A percentile compares a stretch with the other conserved stretches of the same genome.
These are phyloP conservation scores for Sturnira hondurensis DNA, from an alignment of 2,113 vertebrate genomes.

Conservation along the genomic window DNA sequence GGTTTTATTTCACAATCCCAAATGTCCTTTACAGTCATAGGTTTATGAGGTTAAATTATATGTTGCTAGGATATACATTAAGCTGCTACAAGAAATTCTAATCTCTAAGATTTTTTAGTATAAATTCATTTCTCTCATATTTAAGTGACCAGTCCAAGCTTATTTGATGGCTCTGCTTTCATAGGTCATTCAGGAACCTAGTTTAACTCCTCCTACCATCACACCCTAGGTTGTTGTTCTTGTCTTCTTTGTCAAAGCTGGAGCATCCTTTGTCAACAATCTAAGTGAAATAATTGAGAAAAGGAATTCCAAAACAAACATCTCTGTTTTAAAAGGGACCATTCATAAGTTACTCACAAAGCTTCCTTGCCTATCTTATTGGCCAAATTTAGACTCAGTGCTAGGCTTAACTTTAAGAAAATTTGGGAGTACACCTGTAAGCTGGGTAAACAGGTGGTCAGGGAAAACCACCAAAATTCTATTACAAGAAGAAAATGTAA, in stretches of 20 bases:
- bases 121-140: background rate
- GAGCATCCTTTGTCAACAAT: background rate
- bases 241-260: background rate
- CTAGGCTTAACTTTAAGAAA: background rate
- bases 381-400: background rate
- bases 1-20: background rate
- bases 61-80: background rate
- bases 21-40: background rate
- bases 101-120: background rate
- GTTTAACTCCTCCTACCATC: background rate
- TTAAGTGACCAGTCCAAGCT: background rate
- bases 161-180: background rate
- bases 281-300: background rate
- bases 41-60: conserved; percentile 15
- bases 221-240: background rate
- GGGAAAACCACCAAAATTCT: background rate
- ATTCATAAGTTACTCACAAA: background rate
- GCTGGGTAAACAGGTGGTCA: background rate
- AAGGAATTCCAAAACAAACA: background rate
- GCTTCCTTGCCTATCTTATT: background rate
- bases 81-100: background rate
- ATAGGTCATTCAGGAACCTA: background rate
- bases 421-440: background rate
- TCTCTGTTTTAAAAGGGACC: background rate
- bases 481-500: background rate